Evolutionary conservation across 1,140 invertebrate species (phyloP).

Genomic region (Heliconius himera): DNA sequence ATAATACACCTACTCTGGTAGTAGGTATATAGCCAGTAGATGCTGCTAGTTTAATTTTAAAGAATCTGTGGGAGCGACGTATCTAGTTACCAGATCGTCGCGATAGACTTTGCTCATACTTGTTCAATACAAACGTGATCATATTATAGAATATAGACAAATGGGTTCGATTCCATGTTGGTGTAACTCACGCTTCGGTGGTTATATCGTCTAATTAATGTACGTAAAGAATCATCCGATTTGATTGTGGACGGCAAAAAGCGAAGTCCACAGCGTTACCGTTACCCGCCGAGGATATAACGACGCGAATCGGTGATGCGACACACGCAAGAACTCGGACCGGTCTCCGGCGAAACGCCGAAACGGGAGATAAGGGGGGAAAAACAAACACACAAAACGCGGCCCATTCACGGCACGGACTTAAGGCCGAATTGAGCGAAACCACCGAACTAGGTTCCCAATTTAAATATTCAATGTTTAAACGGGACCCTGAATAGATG

Average conservation of each 20-base stretch:
- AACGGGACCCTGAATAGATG: slow-evolving; percentile 7
- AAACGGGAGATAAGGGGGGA: slow-evolving; percentile 58
- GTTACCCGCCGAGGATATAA: slow-evolving; percentile 54
- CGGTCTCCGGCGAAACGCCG: slow-evolving; percentile 55
- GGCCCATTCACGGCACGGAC: slow-evolving; percentile 50
- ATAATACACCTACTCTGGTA: neutral
- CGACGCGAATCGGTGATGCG: slow-evolving; percentile 62
- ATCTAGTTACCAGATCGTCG: slow-evolving; percentile 29
- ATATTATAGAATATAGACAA: slow-evolving; percentile 43
- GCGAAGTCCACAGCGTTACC: slow-evolving; percentile 51
- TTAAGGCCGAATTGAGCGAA: slow-evolving; percentile 13
- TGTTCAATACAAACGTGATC: slow-evolving; percentile 43
- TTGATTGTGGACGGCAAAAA: slow-evolving; percentile 54
- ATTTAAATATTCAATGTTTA: slow-evolving; percentile 28
- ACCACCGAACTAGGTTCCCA: slow-evolving; percentile 18
- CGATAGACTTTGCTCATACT: slow-evolving; percentile 11
- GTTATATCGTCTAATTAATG: slow-evolving; percentile 57
- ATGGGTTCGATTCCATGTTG: slow-evolving; percentile 54
- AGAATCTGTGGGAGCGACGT: slow-evolving; percentile 59
- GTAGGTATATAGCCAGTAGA: slow-evolving; percentile 30
- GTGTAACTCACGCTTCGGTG: slow-evolving; percentile 42
- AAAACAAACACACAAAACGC: slow-evolving; percentile 62
- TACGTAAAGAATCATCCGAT: slow-evolving; percentile 38
- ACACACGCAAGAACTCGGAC: slow-evolving; percentile 63
- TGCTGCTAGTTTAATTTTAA: slow-evolving; percentile 57